Base-by-base conservation (phyloP, 2,888 invertebrate species). In the Lacanobia wlatinum region DNA sequence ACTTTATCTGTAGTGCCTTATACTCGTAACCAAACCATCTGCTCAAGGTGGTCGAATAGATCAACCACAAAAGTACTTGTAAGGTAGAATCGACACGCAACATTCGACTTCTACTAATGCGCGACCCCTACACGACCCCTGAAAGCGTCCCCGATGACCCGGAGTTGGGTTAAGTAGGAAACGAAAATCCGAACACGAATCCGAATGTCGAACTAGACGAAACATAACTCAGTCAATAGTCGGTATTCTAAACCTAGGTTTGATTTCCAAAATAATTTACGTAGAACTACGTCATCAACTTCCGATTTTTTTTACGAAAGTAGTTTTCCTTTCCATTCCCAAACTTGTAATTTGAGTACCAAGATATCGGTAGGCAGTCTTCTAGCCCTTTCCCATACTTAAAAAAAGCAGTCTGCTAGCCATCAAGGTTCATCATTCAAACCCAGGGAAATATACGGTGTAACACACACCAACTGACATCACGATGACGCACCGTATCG, bases 51-150 rank as follows among this genome's bases (percentile, higher is more conserved):
- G n/a, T 52, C 40, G 9, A 38, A 38, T n/a, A 9, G 16, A 23
- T 14, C 18, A 28, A 59, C 52, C 46, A 52, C 50, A 48, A 53
- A 55, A 53, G 9, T 52, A 43, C 4, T 48, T 5, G 1, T 46
- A 14, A 46, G 21, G n/a, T 43, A 66, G 46, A 62, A 23, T 16
- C 7, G 18, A 56, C 40, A 55, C 16, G 43, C 52, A 52, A 48
- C 28, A 76, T 59, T 56, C 23, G 6, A 9, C 58, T 21, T n/a
- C 40, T 34, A 34, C 6, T 34, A 34, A 34, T 34, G 18, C n/a
- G 56, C 28, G 78, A 78, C 76, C 68, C 67, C 80, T 80, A 68
- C 5, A 23, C 64, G 78, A 78, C 78, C 78, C 52, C 46, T 56
- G 52, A 64, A 48, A 23, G 34, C 34, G 34, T 52, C 23, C 40